Base-by-base conservation (phyloP, 2,113 vertebrate species). In the Pseudorectes ferrugineus region DNA sequence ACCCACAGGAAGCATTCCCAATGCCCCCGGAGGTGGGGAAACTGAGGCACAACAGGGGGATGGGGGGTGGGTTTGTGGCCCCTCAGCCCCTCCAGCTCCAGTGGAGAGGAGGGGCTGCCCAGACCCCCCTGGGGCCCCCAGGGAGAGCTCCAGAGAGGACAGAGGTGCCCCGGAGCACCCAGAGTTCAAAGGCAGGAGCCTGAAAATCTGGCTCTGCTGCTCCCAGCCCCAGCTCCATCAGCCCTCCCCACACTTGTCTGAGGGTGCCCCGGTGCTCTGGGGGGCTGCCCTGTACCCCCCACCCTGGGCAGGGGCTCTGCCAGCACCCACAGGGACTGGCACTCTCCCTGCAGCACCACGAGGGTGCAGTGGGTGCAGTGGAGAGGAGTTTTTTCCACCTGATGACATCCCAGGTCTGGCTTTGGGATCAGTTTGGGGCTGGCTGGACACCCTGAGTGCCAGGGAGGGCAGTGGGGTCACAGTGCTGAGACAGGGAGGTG, bases 261-360 rank as follows among this genome's bases (percentile, higher is more conserved):
- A 51, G 77, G 49, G 18, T 79, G 57, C 52, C 20, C 57, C 0
- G 0, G 28, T 36, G n/a, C 52, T 77, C 33, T 29, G 25, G 1
- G 63, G 48, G 57, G 65, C 63, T 90, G 54, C 51, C 17, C 61
- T 33, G 42, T 21, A 54, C 49, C n/a, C 11, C 58, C 28, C 11
- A 10, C 5, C 26, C 18, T 3, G 40, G 20, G 23, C 24, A 38
- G 35, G 36, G 57, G 14, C 51, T 72, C 51, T 66, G 55, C 40
- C 63, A 63, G 48, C 36, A 89, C 59, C 81, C 54, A 31, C 3
- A 43, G 62, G 16, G 49, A 25, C 35, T 63, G 52, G 35, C 35
- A 75, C 22, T 25, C 11, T 61, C 16, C 6, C 0, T 61, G 45
- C 72, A 52, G 33, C 29, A n/a, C 33, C 6, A 1, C 0, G 0